Conservation (phyloP, 2,888 invertebrate genomes). For the Lasius platythorax region DNA sequence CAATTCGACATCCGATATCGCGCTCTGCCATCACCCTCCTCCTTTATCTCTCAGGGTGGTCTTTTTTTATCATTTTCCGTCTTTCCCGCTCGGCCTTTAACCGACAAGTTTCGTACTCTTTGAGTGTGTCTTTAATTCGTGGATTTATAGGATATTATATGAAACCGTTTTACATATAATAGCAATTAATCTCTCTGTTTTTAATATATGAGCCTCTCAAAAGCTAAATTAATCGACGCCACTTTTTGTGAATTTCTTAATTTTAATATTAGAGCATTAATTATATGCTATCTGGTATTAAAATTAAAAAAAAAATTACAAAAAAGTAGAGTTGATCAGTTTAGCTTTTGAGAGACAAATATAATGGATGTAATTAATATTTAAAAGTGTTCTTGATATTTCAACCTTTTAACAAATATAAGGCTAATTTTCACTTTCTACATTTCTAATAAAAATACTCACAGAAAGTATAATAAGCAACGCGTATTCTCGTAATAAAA, state of each 20-base stretch:
- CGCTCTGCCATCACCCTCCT: slow-evolving; percentile 29
- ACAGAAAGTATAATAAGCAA: not conserved
- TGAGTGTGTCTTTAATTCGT: not conserved
- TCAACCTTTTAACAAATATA: not conserved
- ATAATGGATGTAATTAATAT: not conserved
- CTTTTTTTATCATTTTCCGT: slow-evolving; percentile 34
- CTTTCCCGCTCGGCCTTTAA: slow-evolving; percentile 31
- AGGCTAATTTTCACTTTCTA: not conserved
- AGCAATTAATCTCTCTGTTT: not conserved
- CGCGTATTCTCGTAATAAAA: not conserved
- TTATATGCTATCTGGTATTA: not conserved
- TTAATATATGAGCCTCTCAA: not conserved
- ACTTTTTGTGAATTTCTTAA: not conserved
- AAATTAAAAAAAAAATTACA: not conserved
- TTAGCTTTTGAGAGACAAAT: not conserved
- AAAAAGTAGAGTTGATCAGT: not conserved
- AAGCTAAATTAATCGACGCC: not conserved
- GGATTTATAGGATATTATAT: slow-evolving; percentile 9
- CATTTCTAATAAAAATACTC: not conserved
- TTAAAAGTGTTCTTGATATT: not conserved
- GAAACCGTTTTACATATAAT: not conserved
- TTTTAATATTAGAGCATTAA: not conserved
- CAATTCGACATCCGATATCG: slow-evolving; percentile 57
- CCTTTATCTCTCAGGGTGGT: slow-evolving; percentile 38
- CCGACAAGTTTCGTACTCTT: not conserved